A percentile compares a stretch with the other conserved stretches of the same genome.
Conservation (phyloP, 2,888 invertebrate species). For the Clitarchus hookeri region DNA sequence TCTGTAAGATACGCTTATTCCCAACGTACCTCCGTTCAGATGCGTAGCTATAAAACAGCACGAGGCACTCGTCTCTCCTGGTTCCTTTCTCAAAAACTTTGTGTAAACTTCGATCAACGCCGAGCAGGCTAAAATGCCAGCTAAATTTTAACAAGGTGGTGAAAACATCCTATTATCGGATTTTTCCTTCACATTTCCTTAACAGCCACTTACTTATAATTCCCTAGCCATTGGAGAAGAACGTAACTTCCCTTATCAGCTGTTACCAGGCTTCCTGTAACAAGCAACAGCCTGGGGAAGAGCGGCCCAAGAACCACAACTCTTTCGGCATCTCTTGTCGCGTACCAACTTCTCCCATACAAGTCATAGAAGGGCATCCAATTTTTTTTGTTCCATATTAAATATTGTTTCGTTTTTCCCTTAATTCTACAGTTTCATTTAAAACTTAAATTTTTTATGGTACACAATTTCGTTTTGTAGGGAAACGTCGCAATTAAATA, state of each 20-base stretch:
- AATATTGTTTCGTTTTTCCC: no score
- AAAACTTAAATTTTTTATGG: no score
- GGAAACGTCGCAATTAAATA: no score
- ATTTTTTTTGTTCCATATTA: no score
- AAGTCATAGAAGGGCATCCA: no score
- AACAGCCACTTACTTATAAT: conserved; percentile 26
- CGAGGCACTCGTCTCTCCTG: not conserved
- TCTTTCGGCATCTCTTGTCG: not conserved
- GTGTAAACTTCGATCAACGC: not conserved
- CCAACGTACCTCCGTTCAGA: no score
- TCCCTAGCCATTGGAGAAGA: conserved; percentile 19
- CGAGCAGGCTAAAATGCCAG: conserved; percentile 1
- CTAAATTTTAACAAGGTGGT: conserved; percentile 23
- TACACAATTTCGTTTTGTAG: no score
- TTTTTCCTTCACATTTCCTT: conserved; percentile 22
- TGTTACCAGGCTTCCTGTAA: conserved; percentile 16
- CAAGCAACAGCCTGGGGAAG: not conserved
- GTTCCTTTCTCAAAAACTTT: not conserved
- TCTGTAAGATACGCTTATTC: not conserved
- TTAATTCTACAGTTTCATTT: no score
- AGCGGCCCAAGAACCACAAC: not conserved
- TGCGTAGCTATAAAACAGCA: not conserved
- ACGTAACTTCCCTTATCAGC: conserved; percentile 11
- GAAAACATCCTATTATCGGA: conserved; percentile 24
- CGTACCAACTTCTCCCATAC: no score